Percentiles rank a stretch among this genome's conserved stretches.
These are phyloP conservation scores for Cremastobaeus sp. DNA, from an alignment of 2,888 invertebrate genomes.

Conservation along the genomic window DNA sequence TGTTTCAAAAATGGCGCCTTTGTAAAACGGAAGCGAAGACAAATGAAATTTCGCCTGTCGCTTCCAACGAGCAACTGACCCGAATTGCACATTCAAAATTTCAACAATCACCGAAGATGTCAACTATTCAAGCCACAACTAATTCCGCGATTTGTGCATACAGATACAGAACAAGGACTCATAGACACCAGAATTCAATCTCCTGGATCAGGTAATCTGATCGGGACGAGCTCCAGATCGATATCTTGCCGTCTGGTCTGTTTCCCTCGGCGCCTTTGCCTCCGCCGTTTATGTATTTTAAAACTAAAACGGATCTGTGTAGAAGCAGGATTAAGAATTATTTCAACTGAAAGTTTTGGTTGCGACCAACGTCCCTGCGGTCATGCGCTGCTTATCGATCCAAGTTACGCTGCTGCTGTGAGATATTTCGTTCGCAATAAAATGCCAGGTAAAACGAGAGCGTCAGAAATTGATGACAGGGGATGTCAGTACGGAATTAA, in stretches of 20 bases:
- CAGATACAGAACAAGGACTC: conserved; percentile 8
- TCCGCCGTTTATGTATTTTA: no score
- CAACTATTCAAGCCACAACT: no score
- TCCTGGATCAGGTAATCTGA: conserved; percentile 26
- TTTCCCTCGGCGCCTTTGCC: conserved; percentile 16
- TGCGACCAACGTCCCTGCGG: conserved; percentile 64
- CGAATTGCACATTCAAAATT: conserved; percentile 27
- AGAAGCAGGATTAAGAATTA: conserved; percentile 57
- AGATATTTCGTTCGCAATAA: conserved; percentile 67
- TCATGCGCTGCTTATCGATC: conserved; percentile 73
- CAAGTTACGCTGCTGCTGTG: conserved; percentile 61
- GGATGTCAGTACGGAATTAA: conserved; percentile 42
- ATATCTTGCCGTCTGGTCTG: background rate
- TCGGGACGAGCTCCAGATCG: background rate
- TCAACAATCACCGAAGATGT: no score
- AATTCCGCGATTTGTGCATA: conserved; percentile 19
- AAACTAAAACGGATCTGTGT: no score
- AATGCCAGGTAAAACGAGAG: conserved; percentile 63
- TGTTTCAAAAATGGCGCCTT: no score
- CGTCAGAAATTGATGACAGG: conserved; percentile 61
- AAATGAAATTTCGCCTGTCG: no score
- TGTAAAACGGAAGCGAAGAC: no score
- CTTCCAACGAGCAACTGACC: no score
- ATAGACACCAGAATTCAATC: conserved; percentile 37
- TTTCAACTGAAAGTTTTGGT: conserved; percentile 65